Percentiles rank a stretch among this genome's conserved stretches.
phyloP scores from a whole-genome alignment of 2,888 invertebrate species.

The Steinernema hermaphroditum region DNA sequence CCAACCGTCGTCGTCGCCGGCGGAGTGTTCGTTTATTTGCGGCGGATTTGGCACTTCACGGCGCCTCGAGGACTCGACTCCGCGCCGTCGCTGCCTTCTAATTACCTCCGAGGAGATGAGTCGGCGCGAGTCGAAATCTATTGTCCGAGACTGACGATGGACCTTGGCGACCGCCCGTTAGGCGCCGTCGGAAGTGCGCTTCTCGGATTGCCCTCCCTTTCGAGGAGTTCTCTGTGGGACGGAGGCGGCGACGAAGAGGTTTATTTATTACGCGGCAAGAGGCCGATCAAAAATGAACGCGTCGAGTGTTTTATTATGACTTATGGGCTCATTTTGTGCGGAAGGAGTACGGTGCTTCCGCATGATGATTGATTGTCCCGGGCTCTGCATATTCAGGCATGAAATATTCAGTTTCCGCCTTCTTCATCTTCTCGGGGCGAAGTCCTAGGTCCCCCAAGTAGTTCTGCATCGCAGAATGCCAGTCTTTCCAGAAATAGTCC shows the following conservation, averaged over 20 bases:
- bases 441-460: too few relatives aligned
- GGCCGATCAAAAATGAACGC: not conserved
- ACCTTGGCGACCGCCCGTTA: not conserved
- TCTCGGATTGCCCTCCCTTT: too few relatives aligned
- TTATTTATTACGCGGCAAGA: not conserved
- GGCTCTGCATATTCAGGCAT: too few relatives aligned
- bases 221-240: not conserved
- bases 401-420: too few relatives aligned
- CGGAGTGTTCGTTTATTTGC: slow-evolving; percentile 8
- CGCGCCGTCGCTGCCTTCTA: not conserved
- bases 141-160: not conserved
- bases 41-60: slow-evolving; percentile 12
- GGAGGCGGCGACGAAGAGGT: not conserved
- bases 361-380: not conserved
- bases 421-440: too few relatives aligned
- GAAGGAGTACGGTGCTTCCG: not conserved
- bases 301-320: not conserved
- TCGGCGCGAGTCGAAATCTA: not conserved
- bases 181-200: too few relatives aligned
- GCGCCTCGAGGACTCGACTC: not conserved
- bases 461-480: too few relatives aligned
- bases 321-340: not conserved
- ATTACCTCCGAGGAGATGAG: not conserved
- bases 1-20: not conserved
- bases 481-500: too few relatives aligned